These are phyloP conservation scores for Hipparchia semele DNA, from an alignment of 2,888 invertebrate species.

Conservation along the genomic window DNA sequence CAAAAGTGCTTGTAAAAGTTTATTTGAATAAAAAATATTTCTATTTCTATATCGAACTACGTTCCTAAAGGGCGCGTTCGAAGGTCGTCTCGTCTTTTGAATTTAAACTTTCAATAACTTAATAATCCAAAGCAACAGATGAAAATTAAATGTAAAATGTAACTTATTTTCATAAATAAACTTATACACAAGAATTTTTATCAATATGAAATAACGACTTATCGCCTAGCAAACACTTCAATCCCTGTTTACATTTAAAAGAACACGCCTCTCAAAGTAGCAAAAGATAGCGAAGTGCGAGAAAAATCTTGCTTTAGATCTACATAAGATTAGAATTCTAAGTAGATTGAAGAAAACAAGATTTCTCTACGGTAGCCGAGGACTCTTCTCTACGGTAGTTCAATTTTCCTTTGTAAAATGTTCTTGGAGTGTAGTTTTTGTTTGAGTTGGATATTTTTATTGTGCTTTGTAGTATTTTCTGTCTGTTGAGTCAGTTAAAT, in stretches of 20 bases:
- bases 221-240: background rate
- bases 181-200: no score
- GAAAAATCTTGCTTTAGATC: conserved; percentile 16
- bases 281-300: conserved; percentile 17
- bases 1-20: no score
- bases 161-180: no score
- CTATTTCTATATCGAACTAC: no score
- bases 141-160: no score
- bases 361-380: conserved; percentile 9
- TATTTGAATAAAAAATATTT: no score
- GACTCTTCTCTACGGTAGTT: conserved; percentile 10
- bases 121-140: no score
- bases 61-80: no score
- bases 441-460: background rate
- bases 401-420: conserved; percentile 18
- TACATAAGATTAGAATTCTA: conserved; percentile 21
- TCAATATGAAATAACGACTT: conserved; percentile 3
- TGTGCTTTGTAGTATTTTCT: background rate
- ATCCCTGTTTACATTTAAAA: background rate
- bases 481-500: background rate
- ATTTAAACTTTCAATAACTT: no score
- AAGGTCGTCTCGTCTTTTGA: no score
- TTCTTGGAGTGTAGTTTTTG: background rate
- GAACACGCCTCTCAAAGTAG: conserved; percentile 8
- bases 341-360: conserved; percentile 19